phyloP scores from a whole-genome alignment of 2,888 invertebrate genomes.

The Acrobasis repandana region DNA sequence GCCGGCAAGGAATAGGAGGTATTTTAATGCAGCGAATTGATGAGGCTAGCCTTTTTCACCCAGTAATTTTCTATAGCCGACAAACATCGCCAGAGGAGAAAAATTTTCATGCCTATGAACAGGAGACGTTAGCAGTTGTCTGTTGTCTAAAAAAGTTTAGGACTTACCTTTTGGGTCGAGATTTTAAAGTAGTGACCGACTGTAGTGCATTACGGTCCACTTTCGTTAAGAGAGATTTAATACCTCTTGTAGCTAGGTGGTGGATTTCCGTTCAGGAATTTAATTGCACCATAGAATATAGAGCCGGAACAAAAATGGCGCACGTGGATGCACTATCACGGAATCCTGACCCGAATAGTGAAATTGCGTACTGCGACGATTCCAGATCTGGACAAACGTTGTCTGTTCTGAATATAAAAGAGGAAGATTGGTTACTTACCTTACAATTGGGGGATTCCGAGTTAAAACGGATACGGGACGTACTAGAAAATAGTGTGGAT shows the following conservation, averaged over 20 bases:
- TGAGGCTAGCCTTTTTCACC: slow-evolving; percentile 5
- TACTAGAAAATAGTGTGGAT: slow-evolving; percentile 26
- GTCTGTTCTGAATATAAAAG: slow-evolving; percentile 25
- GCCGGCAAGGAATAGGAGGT: slow-evolving; percentile 30
- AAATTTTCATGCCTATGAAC: slow-evolving; percentile 34
- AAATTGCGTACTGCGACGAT: neutral
- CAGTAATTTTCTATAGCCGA: slow-evolving; percentile 33
- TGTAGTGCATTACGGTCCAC: slow-evolving; percentile 25
- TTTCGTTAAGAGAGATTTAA: slow-evolving; percentile 21
- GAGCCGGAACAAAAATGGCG: slow-evolving; percentile 26
- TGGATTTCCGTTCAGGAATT: slow-evolving; percentile 30
- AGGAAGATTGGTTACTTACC: slow-evolving; percentile 29
- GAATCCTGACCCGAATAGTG: slow-evolving; percentile 7
- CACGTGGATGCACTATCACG: slow-evolving; percentile 30
- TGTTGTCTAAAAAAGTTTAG: slow-evolving; percentile 25
- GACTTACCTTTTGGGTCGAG: slow-evolving; percentile 17
- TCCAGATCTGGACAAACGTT: no score
- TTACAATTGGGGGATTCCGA: slow-evolving; percentile 29
- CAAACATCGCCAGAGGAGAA: slow-evolving; percentile 34
- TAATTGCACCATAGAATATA: slow-evolving; percentile 26
- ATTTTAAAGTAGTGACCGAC: slow-evolving; percentile 21
- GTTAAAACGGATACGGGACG: slow-evolving; percentile 28
- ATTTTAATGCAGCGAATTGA: slow-evolving; percentile 25
- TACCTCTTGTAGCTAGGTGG: slow-evolving; percentile 26
- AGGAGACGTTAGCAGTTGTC: slow-evolving; percentile 34